Evolutionary conservation across 2,113 vertebrate genomes (phyloP).

Genomic region (Pholis gunnellus): DNA sequence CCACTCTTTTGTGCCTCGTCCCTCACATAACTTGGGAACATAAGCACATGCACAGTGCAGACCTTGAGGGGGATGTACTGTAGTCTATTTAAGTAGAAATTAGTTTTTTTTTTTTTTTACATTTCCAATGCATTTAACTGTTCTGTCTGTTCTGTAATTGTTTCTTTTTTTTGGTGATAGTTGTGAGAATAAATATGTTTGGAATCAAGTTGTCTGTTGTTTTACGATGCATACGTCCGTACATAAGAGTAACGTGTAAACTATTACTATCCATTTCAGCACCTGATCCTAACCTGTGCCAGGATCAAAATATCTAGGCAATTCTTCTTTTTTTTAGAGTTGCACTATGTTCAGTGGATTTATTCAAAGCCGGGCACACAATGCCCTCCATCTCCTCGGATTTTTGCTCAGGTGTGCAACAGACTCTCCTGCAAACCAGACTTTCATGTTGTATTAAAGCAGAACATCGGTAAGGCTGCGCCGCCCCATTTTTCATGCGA

Average conservation of each 20-base stretch:
- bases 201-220: neutral
- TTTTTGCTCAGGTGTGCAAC: conserved; percentile 59
- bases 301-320: neutral
- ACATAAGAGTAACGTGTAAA: neutral
- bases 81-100: conserved; percentile 60
- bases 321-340: neutral
- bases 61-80: conserved; percentile 21
- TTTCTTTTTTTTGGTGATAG: neutral
- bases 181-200: conserved; percentile 58
- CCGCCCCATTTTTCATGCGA: conserved; percentile 56
- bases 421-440: conserved; percentile 56
- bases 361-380: conserved; percentile 32
- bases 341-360: conserved; percentile 18
- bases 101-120: neutral
- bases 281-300: neutral
- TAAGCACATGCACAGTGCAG: conserved; percentile 33
- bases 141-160: conserved; percentile 25
- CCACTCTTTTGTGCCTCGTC: neutral
- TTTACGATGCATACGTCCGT: neutral
- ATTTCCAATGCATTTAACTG: conserved; percentile 11
- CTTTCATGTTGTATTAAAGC: conserved; percentile 75
- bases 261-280: neutral
- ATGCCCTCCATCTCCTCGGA: conserved; percentile 42
- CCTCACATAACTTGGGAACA: conserved; percentile 43
- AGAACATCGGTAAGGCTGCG: conserved; percentile 64